These are phyloP conservation scores for Chloromyia formosa DNA, from an alignment of 2,888 invertebrate species.

Conservation along the genomic window DNA sequence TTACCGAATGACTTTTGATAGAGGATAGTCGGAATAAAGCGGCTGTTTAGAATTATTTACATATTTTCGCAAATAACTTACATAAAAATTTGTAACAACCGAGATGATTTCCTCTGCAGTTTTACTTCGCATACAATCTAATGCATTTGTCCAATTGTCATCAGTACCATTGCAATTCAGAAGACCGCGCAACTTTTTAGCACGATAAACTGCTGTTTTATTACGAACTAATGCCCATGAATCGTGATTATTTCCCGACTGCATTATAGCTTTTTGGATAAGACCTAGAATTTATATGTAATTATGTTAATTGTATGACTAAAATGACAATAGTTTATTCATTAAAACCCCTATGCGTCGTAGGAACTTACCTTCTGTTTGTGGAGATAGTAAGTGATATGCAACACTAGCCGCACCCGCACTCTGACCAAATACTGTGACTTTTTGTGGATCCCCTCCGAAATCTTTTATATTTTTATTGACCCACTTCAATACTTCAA, in stretches of 20 bases:
- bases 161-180: conserved; percentile 68
- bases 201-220: conserved; percentile 66
- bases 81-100: conserved; percentile 55
- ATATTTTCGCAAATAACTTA: too few species aligned
- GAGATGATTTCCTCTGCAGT: conserved; percentile 69
- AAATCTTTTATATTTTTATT: conserved; percentile 68
- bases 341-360: too few species aligned
- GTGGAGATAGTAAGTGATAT: conserved; percentile 69
- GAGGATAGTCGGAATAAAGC: too few species aligned
- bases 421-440: conserved; percentile 71
- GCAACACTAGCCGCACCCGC: conserved; percentile 71
- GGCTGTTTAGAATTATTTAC: too few species aligned
- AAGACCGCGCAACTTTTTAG: conserved; percentile 68
- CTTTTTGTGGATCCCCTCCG: conserved; percentile 68
- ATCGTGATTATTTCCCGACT: conserved; percentile 72
- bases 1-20: conserved; percentile 67
- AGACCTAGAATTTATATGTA: conserved; percentile 65
- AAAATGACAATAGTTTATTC: too few species aligned
- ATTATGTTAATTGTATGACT: too few species aligned
- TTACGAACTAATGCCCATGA: conserved; percentile 69
- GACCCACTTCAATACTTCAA: conserved; percentile 67
- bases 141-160: conserved; percentile 64
- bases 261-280: conserved; percentile 74
- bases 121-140: conserved; percentile 69
- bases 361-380: conserved; percentile 46